phyloP scores from a whole-genome alignment of 2,113 vertebrate species.

The Oceanodroma tethys region DNA sequence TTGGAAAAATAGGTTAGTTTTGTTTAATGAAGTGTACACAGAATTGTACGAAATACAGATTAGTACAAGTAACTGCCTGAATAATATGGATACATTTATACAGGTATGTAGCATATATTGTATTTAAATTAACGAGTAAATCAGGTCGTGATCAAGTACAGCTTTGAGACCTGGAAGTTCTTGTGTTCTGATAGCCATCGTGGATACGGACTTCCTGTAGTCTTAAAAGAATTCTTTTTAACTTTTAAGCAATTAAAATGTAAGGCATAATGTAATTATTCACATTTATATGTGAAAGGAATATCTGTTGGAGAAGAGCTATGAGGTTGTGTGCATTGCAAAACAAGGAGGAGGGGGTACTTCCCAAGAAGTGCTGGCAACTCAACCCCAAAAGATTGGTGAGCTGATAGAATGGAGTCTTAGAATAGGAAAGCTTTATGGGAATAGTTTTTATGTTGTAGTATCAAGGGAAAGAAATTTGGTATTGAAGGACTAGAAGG shows the following conservation, averaged over 20 bases:
- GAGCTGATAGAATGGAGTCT: background rate
- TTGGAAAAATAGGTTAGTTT: background rate
- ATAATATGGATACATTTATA: rapidly evolving
- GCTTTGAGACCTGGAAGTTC: background rate
- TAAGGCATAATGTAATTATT: background rate
- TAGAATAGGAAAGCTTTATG: background rate
- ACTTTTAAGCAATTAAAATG: background rate
- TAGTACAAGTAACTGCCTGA: background rate
- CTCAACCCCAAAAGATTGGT: background rate
- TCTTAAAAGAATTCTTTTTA: background rate
- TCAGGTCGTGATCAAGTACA: background rate
- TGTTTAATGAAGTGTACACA: background rate
- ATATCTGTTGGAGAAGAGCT: background rate
- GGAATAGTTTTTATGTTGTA: background rate
- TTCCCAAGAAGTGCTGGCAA: background rate
- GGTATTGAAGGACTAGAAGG: background rate
- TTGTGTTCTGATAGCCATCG: background rate
- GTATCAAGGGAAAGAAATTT: background rate
- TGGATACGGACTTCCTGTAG: background rate
- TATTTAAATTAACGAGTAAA: background rate
- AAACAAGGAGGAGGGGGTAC: background rate
- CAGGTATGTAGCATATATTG: background rate
- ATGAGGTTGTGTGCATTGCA: background rate
- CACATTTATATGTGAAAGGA: background rate
- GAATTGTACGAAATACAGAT: background rate